phyloP scores from a whole-genome alignment of 2,888 invertebrate species.

The Dioctria rufipes region DNA sequence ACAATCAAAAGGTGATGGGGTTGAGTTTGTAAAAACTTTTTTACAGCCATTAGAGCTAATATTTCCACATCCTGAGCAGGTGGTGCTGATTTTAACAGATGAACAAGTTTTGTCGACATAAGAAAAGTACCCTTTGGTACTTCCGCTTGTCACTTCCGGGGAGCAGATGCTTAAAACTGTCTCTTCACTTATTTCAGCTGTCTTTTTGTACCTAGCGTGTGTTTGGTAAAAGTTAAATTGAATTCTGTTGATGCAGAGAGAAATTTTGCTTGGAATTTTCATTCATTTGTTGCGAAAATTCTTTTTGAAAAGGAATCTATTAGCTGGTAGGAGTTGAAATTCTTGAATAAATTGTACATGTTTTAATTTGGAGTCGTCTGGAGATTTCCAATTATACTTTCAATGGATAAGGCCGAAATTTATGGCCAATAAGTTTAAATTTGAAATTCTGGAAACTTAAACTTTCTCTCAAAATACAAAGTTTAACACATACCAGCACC shows the following conservation, averaged over 20 bases:
- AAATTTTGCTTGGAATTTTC: not conserved
- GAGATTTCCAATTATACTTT: too few species aligned
- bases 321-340: not conserved
- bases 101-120: constrained; percentile 37
- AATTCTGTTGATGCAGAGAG: not conserved
- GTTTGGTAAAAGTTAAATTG: not conserved
- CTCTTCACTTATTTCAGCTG: not conserved
- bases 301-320: not conserved
- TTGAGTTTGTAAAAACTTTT: not conserved
- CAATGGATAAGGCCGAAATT: too few species aligned
- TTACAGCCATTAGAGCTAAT: constrained; percentile 15
- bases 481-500: too few species aligned
- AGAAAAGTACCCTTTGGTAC: not conserved
- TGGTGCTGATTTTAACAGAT: constrained; percentile 48
- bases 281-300: not conserved
- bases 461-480: too few species aligned
- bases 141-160: constrained; percentile 6
- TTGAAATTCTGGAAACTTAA: too few species aligned
- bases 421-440: too few species aligned
- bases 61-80: constrained; percentile 40
- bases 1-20: not conserved
- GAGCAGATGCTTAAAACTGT: not conserved
- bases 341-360: not conserved
- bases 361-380: too few species aligned
- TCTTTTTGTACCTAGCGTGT: not conserved